phyloP scores from a whole-genome alignment of 2,113 vertebrate genomes.

The Oryzias curvinotus region DNA sequence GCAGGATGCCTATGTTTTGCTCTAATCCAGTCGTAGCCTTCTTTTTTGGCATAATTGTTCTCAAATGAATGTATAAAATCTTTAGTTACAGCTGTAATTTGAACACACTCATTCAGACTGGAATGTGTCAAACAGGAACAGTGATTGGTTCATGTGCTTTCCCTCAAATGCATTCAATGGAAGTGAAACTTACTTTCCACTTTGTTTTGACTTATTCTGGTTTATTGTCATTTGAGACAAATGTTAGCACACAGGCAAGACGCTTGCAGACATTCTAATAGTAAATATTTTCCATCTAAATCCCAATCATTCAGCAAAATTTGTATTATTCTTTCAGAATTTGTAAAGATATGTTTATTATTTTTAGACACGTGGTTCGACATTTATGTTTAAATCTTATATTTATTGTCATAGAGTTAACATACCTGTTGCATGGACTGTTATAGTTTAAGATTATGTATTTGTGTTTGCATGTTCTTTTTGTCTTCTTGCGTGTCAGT shows the following conservation, averaged over 20 bases:
- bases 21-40: background rate
- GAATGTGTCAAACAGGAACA: constrained; percentile 7
- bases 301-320: constrained; percentile 17
- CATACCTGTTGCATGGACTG: constrained; percentile 28
- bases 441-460: constrained; percentile 3
- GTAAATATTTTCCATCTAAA: constrained; percentile 29
- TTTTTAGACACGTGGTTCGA: constrained; percentile 6
- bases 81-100: constrained; percentile 32
- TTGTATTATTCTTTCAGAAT: constrained; percentile 12
- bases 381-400: constrained; percentile 4
- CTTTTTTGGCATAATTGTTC: background rate
- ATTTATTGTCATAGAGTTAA: constrained; percentile 15
- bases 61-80: constrained; percentile 39
- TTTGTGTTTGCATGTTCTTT: constrained; percentile 44
- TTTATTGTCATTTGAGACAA: constrained; percentile 29
- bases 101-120: constrained; percentile 18
- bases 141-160: constrained; percentile 1
- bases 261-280: constrained; percentile 2
- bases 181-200: constrained; percentile 32
- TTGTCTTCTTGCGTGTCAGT: constrained; percentile 36
- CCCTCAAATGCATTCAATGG: constrained; percentile 16
- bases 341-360: constrained; percentile 13
- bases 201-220: constrained; percentile 27
- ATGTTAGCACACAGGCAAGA: constrained; percentile 15
- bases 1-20: background rate